Conservation (phyloP, 2,797 vertebrate species). For the Hemibagrus guttatus region DNA sequence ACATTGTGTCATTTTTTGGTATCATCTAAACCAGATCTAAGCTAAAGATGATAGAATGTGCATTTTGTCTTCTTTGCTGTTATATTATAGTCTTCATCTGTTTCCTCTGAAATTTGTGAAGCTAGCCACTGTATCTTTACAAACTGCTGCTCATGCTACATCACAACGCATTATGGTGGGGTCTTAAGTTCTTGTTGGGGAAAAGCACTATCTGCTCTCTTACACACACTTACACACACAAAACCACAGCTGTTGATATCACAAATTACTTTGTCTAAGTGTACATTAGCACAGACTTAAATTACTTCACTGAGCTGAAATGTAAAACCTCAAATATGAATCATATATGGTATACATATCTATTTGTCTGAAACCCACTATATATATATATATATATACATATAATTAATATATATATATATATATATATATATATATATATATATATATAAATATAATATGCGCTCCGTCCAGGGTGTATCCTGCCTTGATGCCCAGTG, state of each 20-base stretch:
- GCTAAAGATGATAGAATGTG: constrained; percentile 26
- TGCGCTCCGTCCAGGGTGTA: too few species aligned
- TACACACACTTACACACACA: neutral
- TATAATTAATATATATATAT: neutral
- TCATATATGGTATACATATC: neutral
- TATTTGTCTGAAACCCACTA: neutral
- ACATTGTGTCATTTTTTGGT: neutral
- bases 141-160: neutral
- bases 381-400: too few species aligned
- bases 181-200: neutral
- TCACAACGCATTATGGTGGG: neutral
- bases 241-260: neutral
- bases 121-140: neutral
- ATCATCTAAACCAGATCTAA: constrained; percentile 32
- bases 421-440: neutral
- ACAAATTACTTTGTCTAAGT: neutral
- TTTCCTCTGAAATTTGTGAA: neutral
- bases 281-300: neutral
- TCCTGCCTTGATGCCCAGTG: too few species aligned
- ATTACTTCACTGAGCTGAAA: neutral
- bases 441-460: too few species aligned
- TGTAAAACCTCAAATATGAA: neutral
- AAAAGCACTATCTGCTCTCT: neutral
- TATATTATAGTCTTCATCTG: neutral
- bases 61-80: constrained; percentile 1